A percentile compares a stretch with the other conserved stretches of the same genome.
phyloP scores from a whole-genome alignment of 2,113 vertebrate genomes.

The Lamprotornis superbus region DNA sequence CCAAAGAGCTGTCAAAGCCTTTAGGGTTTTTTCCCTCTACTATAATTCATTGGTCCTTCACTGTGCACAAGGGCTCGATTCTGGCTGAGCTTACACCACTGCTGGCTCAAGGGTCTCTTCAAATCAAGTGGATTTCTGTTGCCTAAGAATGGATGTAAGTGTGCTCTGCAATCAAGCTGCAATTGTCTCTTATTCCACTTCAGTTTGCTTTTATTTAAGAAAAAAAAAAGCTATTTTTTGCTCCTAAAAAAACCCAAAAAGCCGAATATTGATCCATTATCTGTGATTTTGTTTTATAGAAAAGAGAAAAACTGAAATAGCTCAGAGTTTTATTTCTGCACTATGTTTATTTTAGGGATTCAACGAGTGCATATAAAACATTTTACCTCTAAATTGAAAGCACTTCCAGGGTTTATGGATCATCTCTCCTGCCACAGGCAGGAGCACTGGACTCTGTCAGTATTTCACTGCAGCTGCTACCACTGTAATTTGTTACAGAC shows the following conservation, averaged over 20 bases:
- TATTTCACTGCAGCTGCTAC: not conserved
- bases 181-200: slow-evolving; percentile 9
- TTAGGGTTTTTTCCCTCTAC: not conserved
- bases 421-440: not conserved
- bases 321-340: slow-evolving; percentile 11
- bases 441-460: not conserved
- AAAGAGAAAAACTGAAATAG: not conserved
- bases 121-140: not conserved
- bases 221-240: not conserved
- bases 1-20: slow-evolving; percentile 11
- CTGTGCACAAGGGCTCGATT: not conserved
- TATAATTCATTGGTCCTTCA: not conserved
- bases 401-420: slow-evolving; percentile 20
- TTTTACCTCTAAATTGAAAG: slow-evolving; percentile 20
- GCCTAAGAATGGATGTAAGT: not conserved
- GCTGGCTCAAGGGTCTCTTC: not conserved
- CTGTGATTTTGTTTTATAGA: not conserved
- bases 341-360: slow-evolving; percentile 25
- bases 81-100: not conserved
- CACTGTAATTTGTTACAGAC: not conserved
- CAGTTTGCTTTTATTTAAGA: not conserved
- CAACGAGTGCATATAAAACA: not conserved
- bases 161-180: not conserved
- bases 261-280: not conserved
- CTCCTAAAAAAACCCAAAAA: not conserved